Base-by-base conservation (phyloP, 64 coral and sea anemone species). In the Montipora cactus region DNA sequence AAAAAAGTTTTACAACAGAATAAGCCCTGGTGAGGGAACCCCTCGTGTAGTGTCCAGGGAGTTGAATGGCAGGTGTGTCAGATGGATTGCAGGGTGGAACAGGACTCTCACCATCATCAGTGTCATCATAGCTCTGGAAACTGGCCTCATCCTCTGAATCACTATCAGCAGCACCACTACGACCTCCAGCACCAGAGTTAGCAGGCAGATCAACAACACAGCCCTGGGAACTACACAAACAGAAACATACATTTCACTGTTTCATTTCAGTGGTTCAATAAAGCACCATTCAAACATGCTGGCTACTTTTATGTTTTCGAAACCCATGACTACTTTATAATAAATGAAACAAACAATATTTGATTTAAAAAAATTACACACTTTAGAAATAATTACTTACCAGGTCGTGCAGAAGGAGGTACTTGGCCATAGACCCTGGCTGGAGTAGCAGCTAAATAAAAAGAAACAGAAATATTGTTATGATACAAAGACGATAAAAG, bases 291-390 rank as follows among this genome's bases (percentile, higher is more conserved):
- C 25, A 7, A 74, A 19, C 10, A 10, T 71, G 67, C 67, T 71
- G 8, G 67, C 10, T 71, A 71, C 67, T 71, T 71, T 19, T 14
- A 1, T 71, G 67, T 71, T 71, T 71, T 71, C 3, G 67, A 71
- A 71, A 71, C 67, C 8, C 15, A 18, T 71, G 15, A 71, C 67
- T 1, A 18, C 0, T 71, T 71, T 71, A 71, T 71, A 1, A 71
- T 71, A 71, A 71, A 71, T 71, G 15, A 20, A 71, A 71, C 67
- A 71, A 71, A 71, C 67, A 71, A 71, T 18, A 71, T 18, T 71
- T 71, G 67, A 71, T 18, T 18, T 28, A 19, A 71, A 18, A 71
- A 71, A 71, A 19, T 59, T 19, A 71, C 15, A 71, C 67, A 18
- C 8, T 18, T 14, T 7, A 71, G n/a, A 74, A 74, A 23, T 74